Base-by-base conservation (phyloP, 1,140 invertebrate genomes). In the Trachymyrmex cornetzi region DNA sequence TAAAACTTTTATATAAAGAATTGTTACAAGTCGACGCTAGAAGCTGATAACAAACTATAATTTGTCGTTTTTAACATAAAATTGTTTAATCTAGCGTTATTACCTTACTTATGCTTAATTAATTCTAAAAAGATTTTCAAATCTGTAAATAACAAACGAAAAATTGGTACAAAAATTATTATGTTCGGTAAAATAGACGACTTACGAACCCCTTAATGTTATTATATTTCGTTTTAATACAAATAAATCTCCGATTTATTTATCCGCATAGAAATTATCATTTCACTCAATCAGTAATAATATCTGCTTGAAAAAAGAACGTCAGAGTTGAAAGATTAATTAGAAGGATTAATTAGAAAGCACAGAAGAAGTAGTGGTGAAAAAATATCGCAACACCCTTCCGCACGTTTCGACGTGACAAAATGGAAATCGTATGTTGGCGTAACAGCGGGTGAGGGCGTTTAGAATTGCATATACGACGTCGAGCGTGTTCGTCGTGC, bases 401-500 rank as follows among this genome's bases (percentile, higher is more conserved):
- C 38, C 57, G 19, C 38, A 30, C 30, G 34, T 61, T 19, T 44
- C 14, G 19, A 12, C 22, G 55, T 34, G 80, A 81, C 79, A 44
- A 71, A 63, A 59, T 74, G 55, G 38, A 74, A 48, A 82, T 30
- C 24, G 48, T 38, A 55, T 30, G 64, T 22, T 24, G 38, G 3
- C 7, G 12, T 59, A 71, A 57, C n/a, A n/a, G 34, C 9, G 22
- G 4, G 71, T n/a, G 19, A 34, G 12, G 12, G 16, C 80, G 53
- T 22, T 82, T 59, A 74, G 19, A 82, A 74, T 82, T 72, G 67
- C 67, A 61, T 69, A 24, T 11, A 34, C 79, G 19, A 81, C 53
- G 34, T 50, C 66, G 12, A 0, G 22, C 24, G 19, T n/a, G 27
- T n/a, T 53, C n/a, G 1, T 80, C 14, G 61, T 14, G 27, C 0